phyloP scores from a whole-genome alignment of 2,797 vertebrate genomes.

The Nyctibius grandis region DNA sequence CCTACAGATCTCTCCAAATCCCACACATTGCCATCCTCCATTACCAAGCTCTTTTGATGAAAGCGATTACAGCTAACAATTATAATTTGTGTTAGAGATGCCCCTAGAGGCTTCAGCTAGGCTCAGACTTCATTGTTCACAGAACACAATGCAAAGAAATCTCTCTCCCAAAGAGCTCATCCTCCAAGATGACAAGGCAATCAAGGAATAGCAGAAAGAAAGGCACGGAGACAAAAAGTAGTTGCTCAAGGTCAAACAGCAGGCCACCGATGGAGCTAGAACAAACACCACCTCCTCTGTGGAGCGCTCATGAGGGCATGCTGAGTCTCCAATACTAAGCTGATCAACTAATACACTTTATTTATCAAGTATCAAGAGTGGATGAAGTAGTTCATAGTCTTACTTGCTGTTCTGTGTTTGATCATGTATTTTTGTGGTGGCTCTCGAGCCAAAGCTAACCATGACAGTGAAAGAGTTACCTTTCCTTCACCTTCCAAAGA shows the following conservation, averaged over 20 bases:
- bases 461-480: neutral
- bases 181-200: neutral
- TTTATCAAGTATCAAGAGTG: neutral
- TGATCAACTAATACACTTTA: neutral
- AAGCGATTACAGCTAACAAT: conserved; percentile 49
- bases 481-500: neutral
- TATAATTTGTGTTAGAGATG: conserved; percentile 23
- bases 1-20: neutral
- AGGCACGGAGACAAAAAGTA: neutral
- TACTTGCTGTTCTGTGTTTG: neutral
- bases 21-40: neutral
- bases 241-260: neutral
- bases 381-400: neutral
- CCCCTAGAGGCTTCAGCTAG: neutral
- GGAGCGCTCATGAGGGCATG: neutral
- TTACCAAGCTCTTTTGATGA: conserved; percentile 8
- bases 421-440: neutral
- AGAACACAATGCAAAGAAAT: neutral
- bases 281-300: neutral
- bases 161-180: neutral
- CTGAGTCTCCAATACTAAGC: neutral
- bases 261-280: neutral
- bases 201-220: neutral
- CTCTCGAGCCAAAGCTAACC: neutral
- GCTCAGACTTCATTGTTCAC: conserved; percentile 18